These are phyloP conservation scores for Tyrannus savana DNA, from an alignment of 2,113 vertebrate species.

Conservation along the genomic window DNA sequence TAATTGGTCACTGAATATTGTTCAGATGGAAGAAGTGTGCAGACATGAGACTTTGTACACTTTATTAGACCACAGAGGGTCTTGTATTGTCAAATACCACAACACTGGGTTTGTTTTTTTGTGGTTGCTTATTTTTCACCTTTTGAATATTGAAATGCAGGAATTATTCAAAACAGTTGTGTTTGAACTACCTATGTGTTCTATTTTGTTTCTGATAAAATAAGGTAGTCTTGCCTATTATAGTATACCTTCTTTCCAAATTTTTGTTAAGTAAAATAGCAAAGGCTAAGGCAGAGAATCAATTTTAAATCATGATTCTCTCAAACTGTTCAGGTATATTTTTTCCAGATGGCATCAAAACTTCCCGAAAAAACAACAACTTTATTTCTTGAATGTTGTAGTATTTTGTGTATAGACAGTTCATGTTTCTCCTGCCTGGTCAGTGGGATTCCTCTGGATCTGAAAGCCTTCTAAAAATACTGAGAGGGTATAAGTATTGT, in stretches of 20 bases:
- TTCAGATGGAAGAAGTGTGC: background rate
- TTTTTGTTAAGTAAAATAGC: background rate
- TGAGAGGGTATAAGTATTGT: background rate
- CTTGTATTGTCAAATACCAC: background rate
- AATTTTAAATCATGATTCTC: background rate
- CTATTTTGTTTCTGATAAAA: background rate
- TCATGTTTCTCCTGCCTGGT: background rate
- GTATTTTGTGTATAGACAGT: background rate
- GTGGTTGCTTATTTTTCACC: background rate
- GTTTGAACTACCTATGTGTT: background rate
- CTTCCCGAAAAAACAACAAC: background rate
- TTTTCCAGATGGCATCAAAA: background rate
- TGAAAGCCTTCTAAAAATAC: background rate
- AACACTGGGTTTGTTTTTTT: background rate
- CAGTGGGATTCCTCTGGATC: background rate
- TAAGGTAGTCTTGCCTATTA: background rate
- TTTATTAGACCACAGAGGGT: background rate
- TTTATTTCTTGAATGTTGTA: background rate
- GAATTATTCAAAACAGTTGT: background rate
- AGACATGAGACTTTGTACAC: background rate
- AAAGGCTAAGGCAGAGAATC: background rate
- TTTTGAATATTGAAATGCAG: background rate
- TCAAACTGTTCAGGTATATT: background rate
- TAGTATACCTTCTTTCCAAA: background rate
- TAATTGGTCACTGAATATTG: background rate